Evolutionary conservation across 2,888 invertebrate species (phyloP).

Genomic region (Limnephilus lunatus): DNA sequence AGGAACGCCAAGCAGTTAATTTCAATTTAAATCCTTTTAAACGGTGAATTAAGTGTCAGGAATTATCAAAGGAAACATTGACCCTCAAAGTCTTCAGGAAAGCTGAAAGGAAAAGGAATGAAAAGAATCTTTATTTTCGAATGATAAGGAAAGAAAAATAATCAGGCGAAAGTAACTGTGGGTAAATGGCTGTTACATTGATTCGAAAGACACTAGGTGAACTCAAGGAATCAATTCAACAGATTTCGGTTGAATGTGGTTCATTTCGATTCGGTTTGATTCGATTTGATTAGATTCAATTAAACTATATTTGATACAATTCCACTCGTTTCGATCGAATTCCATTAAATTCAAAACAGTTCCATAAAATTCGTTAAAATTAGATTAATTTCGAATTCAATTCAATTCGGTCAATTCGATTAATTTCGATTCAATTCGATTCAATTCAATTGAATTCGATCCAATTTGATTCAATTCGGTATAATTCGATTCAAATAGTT

Average conservation of each 20-base stretch:
- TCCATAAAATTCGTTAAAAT: too few species aligned
- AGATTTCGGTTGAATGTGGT: background rate
- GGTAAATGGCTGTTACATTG: background rate
- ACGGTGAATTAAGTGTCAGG: conserved; percentile 14
- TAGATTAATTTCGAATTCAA: too few species aligned
- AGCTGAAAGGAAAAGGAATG: background rate
- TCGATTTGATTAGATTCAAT: too few species aligned
- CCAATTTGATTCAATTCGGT: too few species aligned
- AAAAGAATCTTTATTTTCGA: background rate
- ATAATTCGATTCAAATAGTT: too few species aligned
- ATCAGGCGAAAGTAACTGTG: conserved; percentile 7
- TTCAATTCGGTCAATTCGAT: too few species aligned
- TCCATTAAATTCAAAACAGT: too few species aligned
- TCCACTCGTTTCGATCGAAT: too few species aligned
- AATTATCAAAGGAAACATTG: conserved; percentile 14
- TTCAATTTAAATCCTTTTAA: conserved; percentile 18
- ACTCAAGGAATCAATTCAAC: background rate
- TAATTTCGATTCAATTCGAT: too few species aligned
- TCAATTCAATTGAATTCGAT: too few species aligned
- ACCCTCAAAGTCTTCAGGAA: conserved; percentile 11
- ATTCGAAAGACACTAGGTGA: background rate
- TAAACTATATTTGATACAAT: too few species aligned
- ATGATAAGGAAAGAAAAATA: conserved; percentile 18
- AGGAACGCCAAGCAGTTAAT: conserved; percentile 6
- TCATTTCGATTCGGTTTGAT: background rate